Evolutionary conservation across 1,140 invertebrate genomes (phyloP), one percentile per base, ranked within the genome.

Genomic region (Phenacoccus solenopsis): DNA sequence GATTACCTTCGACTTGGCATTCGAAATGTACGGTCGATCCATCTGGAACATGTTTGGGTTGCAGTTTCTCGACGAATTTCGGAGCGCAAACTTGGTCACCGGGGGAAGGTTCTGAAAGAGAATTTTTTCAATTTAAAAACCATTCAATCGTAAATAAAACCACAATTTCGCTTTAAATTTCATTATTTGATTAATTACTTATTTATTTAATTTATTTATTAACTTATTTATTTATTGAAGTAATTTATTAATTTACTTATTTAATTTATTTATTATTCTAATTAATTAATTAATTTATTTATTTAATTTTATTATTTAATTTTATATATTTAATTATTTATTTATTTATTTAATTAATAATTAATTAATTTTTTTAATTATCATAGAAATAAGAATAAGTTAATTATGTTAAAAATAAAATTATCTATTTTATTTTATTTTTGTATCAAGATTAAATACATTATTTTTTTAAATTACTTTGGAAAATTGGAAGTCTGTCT

Each of bases 11-110:
- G 7, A 97, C 90, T 82, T 93, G 88, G 74, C 90, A 93, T 77
- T 94, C 89, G 74, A 97, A 94, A 77, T 91, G 89, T 13, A 93
- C 87, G 1, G 91, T 93, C 61, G 89, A 88, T 38, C 93, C 93
- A 81, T 96, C 92, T 3, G 86, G 86, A 20, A 88, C 90, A 72
- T 87, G 86, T 71, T 91, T 88, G 0, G 90, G 88, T 76, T 93
- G 85, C 22, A 96, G 80, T 79, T 93, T 92, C 76, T 92, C 87
- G 27, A 89, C 85, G 76, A 96, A 94, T 77, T 86, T 86, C 1
- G 93, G 93, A 27, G 92, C 91, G 71, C 84, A 80, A 5, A 89
- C 81, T 77, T 88, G 86, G 75, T 93, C 88, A 74, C 88, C 87
- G 5, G 87, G 84, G 71, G 84, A 84, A 28, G 90, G 89, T 82